Conservation (phyloP, 1,140 invertebrate species). For the Danaus melanippus region DNA sequence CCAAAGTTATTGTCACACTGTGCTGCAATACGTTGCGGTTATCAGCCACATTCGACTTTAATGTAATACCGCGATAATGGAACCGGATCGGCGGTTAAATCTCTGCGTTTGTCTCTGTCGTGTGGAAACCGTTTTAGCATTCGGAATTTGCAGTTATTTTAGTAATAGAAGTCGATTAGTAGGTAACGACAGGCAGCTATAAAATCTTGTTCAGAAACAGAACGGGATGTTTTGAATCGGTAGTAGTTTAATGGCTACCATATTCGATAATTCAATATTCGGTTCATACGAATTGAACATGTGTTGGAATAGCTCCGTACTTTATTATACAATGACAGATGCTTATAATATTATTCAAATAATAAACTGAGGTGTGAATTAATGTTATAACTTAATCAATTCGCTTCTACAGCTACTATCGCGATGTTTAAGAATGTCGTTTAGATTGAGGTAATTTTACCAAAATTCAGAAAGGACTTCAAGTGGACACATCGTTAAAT, state of each 20-base stretch:
- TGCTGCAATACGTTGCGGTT: too few relatives aligned
- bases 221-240: slow-evolving; percentile 68
- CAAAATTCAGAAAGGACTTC: too few relatives aligned
- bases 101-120: not conserved
- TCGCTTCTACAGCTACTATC: too few relatives aligned
- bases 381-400: too few relatives aligned
- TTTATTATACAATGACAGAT: too few relatives aligned
- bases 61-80: not conserved
- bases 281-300: slow-evolving; percentile 28
- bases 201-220: slow-evolving; percentile 45
- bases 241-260: slow-evolving; percentile 51
- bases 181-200: slow-evolving; percentile 58
- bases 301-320: slow-evolving; percentile 24
- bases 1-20: too few relatives aligned
- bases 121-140: slow-evolving; percentile 7
- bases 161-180: slow-evolving; percentile 64
- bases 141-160: slow-evolving; percentile 51
- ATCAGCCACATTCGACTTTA: too few relatives aligned
- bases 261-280: slow-evolving; percentile 64
- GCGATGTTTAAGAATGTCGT: too few relatives aligned
- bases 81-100: not conserved
- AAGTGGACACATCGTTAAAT: too few relatives aligned
- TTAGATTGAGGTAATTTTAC: too few relatives aligned
- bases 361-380: too few relatives aligned
- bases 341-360: too few relatives aligned